Base-by-base conservation (phyloP, 2,888 invertebrate genomes). In the Phortica okadai region DNA sequence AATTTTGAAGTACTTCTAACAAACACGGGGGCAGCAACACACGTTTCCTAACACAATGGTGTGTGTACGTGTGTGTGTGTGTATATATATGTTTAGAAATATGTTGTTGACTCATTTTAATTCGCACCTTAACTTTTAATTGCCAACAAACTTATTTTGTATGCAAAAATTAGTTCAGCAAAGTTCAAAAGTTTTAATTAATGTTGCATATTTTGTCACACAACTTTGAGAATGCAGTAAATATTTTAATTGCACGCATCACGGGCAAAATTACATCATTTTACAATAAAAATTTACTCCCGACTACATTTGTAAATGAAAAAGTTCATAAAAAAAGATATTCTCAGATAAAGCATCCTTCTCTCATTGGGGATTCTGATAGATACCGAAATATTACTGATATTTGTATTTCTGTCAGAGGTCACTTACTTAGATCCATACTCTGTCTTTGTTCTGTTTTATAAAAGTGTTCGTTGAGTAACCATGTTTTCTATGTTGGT, bases 261-360 rank as follows among this genome's bases (percentile, higher is more conserved):
- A 14, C 3, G 14, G 50, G 50, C 2, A 11, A 3, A 50, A 14
- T 50, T 8, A 50, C 50, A 62, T 76, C 76, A 82, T 85, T 84
- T 84, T 77, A 85, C 79, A 82, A 82, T 81, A 78, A 82, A 79
- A 83, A 80, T 83, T 85, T 82, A 54, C 76, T 77, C 76, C 73
- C 76, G 75, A 70, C 81, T 50, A 11, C 1, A 50, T 2, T 50
- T 50, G 50, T 8, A 50, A 14, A 11, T 8, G 50, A 50, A 50
- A 14, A 0, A 50, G 2, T 50, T 50, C 1, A 50, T 50, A 50
- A 8, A 50, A 33, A 33, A 33, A 33, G 33, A 33, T 33, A 33
- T 33, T 33, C 33, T 33, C 33, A 4, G 33, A 33, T 33, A 33
- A 33, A 33, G 33, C 33, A 33, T 33, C 21, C 21, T 21, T 21